Evolutionary conservation across 2,797 vertebrate genomes (phyloP).

Genomic region (Alcedo atthis): DNA sequence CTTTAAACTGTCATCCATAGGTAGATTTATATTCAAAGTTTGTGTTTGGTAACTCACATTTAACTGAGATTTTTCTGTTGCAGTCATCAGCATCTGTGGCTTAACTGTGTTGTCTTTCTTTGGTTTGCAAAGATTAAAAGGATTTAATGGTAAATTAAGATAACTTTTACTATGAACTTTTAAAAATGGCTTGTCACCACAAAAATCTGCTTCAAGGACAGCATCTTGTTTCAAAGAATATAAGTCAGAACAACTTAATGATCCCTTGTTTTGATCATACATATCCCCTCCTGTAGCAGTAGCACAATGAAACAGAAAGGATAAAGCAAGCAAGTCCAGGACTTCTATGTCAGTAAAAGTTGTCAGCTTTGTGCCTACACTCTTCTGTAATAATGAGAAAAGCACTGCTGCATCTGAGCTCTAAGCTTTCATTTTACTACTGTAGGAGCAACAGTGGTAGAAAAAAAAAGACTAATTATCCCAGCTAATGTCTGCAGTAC

Average conservation of each 20-base stretch:
- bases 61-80: slow-evolving; percentile 22
- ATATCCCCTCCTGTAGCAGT: not conserved
- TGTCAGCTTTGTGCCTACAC: not conserved
- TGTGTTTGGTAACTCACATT: not conserved
- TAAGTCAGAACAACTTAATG: slow-evolving; percentile 33
- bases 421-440: not conserved
- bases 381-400: not conserved
- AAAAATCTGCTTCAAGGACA: slow-evolving; percentile 9
- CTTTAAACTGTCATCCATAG: slow-evolving; percentile 26
- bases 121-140: not conserved
- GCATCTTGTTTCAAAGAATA: slow-evolving; percentile 56
- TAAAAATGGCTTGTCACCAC: not conserved
- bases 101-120: not conserved
- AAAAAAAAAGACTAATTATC: not conserved
- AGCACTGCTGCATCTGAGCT: not conserved
- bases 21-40: slow-evolving; percentile 47
- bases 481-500: not conserved
- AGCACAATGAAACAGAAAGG: not conserved
- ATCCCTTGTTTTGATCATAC: slow-evolving; percentile 24
- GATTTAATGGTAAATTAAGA: not conserved
- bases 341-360: not conserved
- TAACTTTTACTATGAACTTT: not conserved
- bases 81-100: not conserved
- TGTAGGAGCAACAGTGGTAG: not conserved
- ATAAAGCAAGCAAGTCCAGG: not conserved